Evolutionary conservation across 2,797 vertebrate genomes (phyloP).

Genomic region (Epinephelus awoara): DNA sequence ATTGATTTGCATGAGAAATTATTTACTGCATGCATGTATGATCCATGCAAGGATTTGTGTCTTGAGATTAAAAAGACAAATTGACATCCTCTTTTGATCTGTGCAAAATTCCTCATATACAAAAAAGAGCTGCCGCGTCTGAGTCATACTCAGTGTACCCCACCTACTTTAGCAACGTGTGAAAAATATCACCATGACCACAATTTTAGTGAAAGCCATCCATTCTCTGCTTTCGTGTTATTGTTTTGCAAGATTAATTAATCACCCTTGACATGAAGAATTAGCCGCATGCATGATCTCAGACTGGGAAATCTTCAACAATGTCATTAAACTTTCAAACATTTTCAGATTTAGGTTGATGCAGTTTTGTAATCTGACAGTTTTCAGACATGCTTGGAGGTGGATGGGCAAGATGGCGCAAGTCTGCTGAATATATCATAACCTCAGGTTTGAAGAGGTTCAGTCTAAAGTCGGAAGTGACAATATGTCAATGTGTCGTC

Average conservation of each 20-base stretch:
- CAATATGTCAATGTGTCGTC: slow-evolving; percentile 69
- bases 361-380: not conserved
- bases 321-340: not conserved
- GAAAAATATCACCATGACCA: not conserved
- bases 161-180: not conserved
- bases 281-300: not conserved
- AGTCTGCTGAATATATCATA: slow-evolving; percentile 19
- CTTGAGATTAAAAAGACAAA: slow-evolving; percentile 8
- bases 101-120: not conserved
- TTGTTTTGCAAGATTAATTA: not conserved
- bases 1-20: not conserved
- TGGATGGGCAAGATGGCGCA: slow-evolving; percentile 14
- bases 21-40: slow-evolving; percentile 1
- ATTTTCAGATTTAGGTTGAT: not conserved
- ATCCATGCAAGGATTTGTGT: not conserved
- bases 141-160: slow-evolving; percentile 2
- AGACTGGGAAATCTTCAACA: not conserved
- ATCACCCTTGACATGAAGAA: slow-evolving; percentile 13
- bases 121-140: not conserved
- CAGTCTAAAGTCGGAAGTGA: slow-evolving; percentile 61
- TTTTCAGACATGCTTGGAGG: slow-evolving; percentile 11
- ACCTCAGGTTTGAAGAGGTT: slow-evolving; percentile 50
- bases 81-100: slow-evolving; percentile 1
- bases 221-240: slow-evolving; percentile 1
- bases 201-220: slow-evolving; percentile 2